Conservation (phyloP, 2,113 vertebrate species). For the Coturnix japonica region DNA sequence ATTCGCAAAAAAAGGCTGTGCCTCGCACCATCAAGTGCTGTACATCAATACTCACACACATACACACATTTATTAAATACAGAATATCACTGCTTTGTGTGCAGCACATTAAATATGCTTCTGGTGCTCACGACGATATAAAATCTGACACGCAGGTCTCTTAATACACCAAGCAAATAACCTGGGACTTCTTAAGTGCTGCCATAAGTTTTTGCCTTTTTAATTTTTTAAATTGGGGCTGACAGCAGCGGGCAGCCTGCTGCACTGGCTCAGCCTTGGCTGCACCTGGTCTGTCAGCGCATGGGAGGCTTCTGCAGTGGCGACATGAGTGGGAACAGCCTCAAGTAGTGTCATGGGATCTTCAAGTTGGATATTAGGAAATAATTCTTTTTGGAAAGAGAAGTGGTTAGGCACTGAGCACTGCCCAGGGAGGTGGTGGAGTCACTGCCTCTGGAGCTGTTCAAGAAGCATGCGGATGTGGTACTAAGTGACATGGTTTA, state of each 20-base stretch:
- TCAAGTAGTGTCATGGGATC: too few relatives aligned
- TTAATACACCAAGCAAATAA: not conserved
- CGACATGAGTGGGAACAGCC: not conserved
- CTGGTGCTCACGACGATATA: not conserved
- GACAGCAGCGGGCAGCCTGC: not conserved
- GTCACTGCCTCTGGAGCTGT: too few relatives aligned
- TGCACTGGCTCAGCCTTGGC: not conserved
- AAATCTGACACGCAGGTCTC: not conserved
- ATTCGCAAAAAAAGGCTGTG: conserved; percentile 45
- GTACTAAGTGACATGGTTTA: too few relatives aligned
- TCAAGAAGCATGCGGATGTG: too few relatives aligned
- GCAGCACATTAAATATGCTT: not conserved
- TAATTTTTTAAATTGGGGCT: not conserved
- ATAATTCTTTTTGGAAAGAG: too few relatives aligned
- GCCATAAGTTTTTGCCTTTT: conserved; percentile 25
- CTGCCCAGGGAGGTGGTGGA: too few relatives aligned
- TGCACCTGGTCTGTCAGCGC: not conserved
- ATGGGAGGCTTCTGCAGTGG: fast-evolving
- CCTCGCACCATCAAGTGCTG: not conserved
- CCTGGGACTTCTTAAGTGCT: not conserved
- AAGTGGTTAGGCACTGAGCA: too few relatives aligned
- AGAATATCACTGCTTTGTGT: not conserved
- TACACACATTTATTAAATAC: not conserved
- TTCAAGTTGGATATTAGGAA: too few relatives aligned
- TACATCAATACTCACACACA: not conserved